Conservation (phyloP, 2,888 invertebrate genomes). For the Tholera decimalis region DNA sequence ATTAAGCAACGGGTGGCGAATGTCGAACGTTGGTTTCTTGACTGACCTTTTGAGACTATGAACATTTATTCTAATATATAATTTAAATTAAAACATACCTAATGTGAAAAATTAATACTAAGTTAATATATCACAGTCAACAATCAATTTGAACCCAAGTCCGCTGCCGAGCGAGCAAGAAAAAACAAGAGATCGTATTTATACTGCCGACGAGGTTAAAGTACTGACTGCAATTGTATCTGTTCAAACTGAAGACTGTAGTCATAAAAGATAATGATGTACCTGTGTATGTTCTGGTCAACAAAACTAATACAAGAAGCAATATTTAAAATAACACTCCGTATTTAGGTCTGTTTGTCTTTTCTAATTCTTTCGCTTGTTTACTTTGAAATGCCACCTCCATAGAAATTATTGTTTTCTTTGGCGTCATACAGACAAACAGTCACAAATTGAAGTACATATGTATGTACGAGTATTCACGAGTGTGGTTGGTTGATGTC, state of each 20-base stretch:
- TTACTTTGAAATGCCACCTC: too few species aligned
- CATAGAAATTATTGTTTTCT: too few species aligned
- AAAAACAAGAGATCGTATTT: neutral
- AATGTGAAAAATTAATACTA: too few species aligned
- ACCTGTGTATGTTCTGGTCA: too few species aligned
- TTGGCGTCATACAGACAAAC: too few species aligned
- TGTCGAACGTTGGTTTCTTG: neutral
- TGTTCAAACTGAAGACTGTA: neutral
- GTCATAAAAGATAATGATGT: constrained; percentile 11
- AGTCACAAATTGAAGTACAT: too few species aligned
- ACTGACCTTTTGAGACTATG: neutral
- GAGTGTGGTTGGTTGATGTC: too few species aligned
- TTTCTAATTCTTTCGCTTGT: neutral
- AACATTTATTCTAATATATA: neutral
- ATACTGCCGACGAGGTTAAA: neutral
- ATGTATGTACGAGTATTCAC: too few species aligned
- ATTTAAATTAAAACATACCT: neutral
- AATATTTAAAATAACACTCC: too few species aligned
- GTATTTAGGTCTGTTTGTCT: neutral
- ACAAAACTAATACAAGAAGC: neutral
- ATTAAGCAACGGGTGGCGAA: neutral
- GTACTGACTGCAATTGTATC: neutral
- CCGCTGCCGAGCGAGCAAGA: neutral
- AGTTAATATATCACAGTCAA: constrained; percentile 28
- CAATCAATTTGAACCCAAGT: constrained; percentile 8